Conservation (phyloP, 2,113 vertebrate species). For the Polypterus senegalus region DNA sequence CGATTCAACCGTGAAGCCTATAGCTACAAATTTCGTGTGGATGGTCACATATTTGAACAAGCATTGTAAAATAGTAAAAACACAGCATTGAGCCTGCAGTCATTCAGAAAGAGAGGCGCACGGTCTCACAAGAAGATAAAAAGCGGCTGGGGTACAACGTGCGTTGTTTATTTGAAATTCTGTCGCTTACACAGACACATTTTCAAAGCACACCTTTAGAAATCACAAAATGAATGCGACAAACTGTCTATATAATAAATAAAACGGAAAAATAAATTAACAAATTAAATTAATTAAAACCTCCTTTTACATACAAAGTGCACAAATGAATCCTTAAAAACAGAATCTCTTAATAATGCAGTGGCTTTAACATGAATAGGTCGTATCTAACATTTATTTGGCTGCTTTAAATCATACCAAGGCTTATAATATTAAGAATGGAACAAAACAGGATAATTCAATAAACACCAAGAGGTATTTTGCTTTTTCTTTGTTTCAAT, state of each 20-base stretch:
- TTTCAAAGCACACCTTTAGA: constrained; percentile 48
- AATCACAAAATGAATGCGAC: constrained; percentile 50
- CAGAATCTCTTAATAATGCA: too few species aligned
- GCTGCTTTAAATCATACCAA: too few species aligned
- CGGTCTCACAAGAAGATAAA: constrained; percentile 15
- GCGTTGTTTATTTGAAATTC: constrained; percentile 83
- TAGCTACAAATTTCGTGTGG: too few species aligned
- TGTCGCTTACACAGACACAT: constrained; percentile 78
- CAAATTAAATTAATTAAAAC: constrained; percentile 26
- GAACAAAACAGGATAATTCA: background rate
- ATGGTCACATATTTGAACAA: too few species aligned
- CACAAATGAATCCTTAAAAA: constrained; percentile 28
- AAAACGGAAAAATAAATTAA: constrained; percentile 40
- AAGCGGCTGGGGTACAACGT: constrained; percentile 70
- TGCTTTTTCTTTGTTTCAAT: constrained; percentile 9
- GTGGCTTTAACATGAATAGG: too few species aligned
- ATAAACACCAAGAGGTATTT: constrained; percentile 9
- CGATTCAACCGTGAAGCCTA: too few species aligned
- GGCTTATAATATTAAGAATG: too few species aligned
- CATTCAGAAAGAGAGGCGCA: too few species aligned
- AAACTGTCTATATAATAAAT: constrained; percentile 50
- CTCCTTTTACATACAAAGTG: constrained; percentile 65
- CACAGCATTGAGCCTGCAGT: too few species aligned
- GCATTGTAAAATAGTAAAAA: too few species aligned
- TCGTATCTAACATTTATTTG: too few species aligned